These are phyloP conservation scores for Glossosoma conforme DNA, from an alignment of 1,140 invertebrate species.

Conservation along the genomic window DNA sequence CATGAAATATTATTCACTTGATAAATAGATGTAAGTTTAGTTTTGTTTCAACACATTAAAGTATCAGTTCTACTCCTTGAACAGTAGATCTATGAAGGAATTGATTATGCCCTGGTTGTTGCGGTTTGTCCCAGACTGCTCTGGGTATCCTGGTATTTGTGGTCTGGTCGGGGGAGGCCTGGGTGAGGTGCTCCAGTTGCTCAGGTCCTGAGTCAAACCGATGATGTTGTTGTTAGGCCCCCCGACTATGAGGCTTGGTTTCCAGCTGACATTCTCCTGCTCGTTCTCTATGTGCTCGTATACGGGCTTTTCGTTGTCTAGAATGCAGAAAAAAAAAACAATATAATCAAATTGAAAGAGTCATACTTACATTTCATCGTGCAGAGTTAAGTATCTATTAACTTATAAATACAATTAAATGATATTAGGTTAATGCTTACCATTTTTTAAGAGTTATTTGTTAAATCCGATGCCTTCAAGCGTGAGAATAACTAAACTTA, in stretches of 20 bases:
- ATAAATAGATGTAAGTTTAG: no score
- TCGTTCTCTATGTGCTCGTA: conserved; percentile 25
- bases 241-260: conserved; percentile 22
- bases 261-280: conserved; percentile 12
- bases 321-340: no score
- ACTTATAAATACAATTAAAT: no score
- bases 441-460: no score
- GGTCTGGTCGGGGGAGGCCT: conserved; percentile 27
- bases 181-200: conserved; percentile 22
- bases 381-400: no score
- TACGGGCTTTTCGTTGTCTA: conserved; percentile 22
- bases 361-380: no score
- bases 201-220: conserved; percentile 21
- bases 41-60: no score
- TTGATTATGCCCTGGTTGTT: conserved; percentile 12
- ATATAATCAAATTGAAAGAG: no score
- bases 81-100: conserved; percentile 23
- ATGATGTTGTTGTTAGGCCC: conserved; percentile 27
- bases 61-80: conserved; percentile 15
- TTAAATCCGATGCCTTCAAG: no score
- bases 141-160: conserved; percentile 20
- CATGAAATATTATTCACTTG: no score
- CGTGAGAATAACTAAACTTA: no score
- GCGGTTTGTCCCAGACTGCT: not conserved
- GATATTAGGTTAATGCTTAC: no score